Evolutionary conservation across 2,797 vertebrate genomes (phyloP).

Genomic region (Monodelphis domestica): DNA sequence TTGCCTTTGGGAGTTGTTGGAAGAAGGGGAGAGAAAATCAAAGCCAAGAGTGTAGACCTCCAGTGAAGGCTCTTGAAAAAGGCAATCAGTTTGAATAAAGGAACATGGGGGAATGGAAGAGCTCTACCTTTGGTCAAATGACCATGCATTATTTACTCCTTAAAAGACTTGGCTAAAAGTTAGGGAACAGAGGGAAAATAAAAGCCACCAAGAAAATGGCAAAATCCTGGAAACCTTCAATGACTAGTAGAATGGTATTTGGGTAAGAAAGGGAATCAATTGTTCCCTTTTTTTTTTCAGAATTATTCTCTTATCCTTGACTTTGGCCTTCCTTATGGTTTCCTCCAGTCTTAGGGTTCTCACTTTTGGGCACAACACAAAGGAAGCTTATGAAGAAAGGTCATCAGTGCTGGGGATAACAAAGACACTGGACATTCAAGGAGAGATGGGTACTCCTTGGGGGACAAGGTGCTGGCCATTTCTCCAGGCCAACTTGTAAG

Average conservation of each 20-base stretch:
- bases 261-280: not conserved
- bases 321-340: not conserved
- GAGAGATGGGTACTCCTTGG: not conserved
- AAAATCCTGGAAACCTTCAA: not conserved
- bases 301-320: not conserved
- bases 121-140: not conserved
- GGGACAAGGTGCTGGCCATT: not conserved
- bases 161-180: not conserved
- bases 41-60: not conserved
- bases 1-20: not conserved
- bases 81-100: not conserved
- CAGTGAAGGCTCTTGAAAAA: not conserved
- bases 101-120: not conserved
- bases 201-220: not conserved
- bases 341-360: not conserved
- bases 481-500: not conserved
- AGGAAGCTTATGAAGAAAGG: not conserved
- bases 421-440: not conserved
- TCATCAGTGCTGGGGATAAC: not conserved
- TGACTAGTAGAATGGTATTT: accelerated
- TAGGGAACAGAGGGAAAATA: not conserved
- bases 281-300: not conserved
- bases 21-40: not conserved
- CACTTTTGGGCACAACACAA: not conserved
- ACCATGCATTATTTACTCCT: not conserved